These are phyloP conservation scores for Parnassius glacialis DNA, from an alignment of 2,888 invertebrate species.

Conservation along the genomic window DNA sequence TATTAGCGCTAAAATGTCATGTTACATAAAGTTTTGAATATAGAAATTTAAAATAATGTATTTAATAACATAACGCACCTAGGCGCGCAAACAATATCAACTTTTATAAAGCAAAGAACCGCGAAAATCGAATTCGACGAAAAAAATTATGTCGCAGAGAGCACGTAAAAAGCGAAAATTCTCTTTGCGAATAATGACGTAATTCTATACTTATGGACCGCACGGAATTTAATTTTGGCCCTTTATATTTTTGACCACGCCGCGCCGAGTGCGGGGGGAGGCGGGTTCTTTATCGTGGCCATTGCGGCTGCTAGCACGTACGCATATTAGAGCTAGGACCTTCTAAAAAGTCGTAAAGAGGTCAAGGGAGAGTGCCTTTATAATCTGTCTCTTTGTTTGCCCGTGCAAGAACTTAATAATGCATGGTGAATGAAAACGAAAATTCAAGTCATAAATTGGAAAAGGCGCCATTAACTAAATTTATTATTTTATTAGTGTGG, in stretches of 20 bases:
- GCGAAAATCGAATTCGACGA: conserved; percentile 26
- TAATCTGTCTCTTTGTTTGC: conserved; percentile 32
- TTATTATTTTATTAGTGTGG: no score
- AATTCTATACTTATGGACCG: conserved; percentile 72
- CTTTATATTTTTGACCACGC: conserved; percentile 72
- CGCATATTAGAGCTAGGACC: conserved; percentile 63
- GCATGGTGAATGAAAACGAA: neutral
- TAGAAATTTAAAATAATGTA: neutral
- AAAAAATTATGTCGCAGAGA: conserved; percentile 23
- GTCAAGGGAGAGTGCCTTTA: conserved; percentile 55
- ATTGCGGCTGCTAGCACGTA: conserved; percentile 60
- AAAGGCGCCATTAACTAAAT: no score
- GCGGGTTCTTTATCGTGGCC: conserved; percentile 54
- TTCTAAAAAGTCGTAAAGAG: conserved; percentile 64
- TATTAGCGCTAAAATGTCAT: no score
- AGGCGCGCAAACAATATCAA: conserved; percentile 1
- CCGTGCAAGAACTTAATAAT: conserved; percentile 8
- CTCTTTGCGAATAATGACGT: conserved; percentile 64
- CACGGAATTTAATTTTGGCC: conserved; percentile 72
- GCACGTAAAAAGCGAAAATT: conserved; percentile 42
- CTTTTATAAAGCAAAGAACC: conserved; percentile 27
- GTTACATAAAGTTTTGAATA: no score
- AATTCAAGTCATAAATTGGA: no score
- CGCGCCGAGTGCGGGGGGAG: conserved; percentile 29
- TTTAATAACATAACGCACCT: neutral